phyloP scores from a whole-genome alignment of 2,888 invertebrate species.

The Operophtera brumata region DNA sequence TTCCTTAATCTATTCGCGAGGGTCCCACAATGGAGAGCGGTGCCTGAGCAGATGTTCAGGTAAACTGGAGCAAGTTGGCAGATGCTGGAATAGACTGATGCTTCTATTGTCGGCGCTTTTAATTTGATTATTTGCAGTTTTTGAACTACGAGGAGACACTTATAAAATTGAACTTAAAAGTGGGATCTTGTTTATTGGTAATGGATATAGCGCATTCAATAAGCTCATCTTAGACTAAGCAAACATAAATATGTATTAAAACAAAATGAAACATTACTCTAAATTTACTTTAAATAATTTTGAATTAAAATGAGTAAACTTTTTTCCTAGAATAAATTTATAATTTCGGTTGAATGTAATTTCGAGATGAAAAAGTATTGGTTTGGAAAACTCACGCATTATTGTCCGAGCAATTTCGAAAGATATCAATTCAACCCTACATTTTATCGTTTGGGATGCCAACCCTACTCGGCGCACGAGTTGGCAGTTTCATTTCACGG shows the following conservation, averaged over 20 bases:
- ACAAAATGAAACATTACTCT: too few relatives aligned
- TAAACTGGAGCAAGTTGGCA: conserved; percentile 65
- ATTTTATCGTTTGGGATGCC: conserved; percentile 11
- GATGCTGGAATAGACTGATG: conserved; percentile 53
- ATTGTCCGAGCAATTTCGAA: neutral
- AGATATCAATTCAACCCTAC: conserved; percentile 11
- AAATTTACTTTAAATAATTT: too few relatives aligned
- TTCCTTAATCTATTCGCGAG: conserved; percentile 68
- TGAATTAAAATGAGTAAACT: too few relatives aligned
- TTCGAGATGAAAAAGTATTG: neutral
- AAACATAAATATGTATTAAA: too few relatives aligned
- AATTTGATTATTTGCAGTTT: conserved; percentile 62
- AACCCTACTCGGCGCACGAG: conserved; percentile 30
- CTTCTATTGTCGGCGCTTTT: conserved; percentile 52
- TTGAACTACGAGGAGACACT: conserved; percentile 3
- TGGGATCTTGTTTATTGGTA: neutral
- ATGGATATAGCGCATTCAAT: neutral
- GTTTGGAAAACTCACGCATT: neutral
- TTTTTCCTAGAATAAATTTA: too few relatives aligned
- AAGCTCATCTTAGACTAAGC: too few relatives aligned
- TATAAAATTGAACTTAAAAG: conserved; percentile 1
- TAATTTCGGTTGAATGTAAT: too few relatives aligned
- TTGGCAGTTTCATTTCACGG: conserved; percentile 52
- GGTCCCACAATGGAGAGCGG: conserved; percentile 39
- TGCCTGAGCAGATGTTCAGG: conserved; percentile 68